phyloP scores from a whole-genome alignment of 2,888 invertebrate genomes.

The Drosophila formosana region DNA sequence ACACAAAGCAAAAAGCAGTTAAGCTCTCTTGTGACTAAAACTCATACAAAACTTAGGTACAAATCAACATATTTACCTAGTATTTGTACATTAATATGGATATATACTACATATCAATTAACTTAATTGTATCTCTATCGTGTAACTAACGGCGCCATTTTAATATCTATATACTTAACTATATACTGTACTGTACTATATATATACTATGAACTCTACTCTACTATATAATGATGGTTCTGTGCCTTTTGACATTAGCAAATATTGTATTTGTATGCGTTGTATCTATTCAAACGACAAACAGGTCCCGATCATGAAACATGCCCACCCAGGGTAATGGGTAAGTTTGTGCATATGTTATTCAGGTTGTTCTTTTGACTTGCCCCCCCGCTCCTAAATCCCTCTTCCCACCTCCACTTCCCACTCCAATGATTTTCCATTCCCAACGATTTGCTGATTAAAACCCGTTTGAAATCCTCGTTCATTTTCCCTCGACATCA shows the following conservation, averaged over 20 bases:
- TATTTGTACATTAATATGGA: slow-evolving; percentile 40
- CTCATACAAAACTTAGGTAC: slow-evolving; percentile 69
- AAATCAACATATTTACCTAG: slow-evolving; percentile 51
- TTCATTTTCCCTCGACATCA: slow-evolving; percentile 36
- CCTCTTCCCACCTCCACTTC: not conserved
- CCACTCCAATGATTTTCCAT: not conserved
- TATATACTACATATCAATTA: slow-evolving; percentile 41
- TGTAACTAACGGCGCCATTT: slow-evolving; percentile 79
- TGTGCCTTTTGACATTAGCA: slow-evolving; percentile 43
- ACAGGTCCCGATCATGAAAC: slow-evolving; percentile 86
- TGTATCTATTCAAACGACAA: slow-evolving; percentile 79
- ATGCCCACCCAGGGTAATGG: slow-evolving; percentile 85
- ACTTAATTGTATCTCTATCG: slow-evolving; percentile 50
- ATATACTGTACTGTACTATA: slow-evolving; percentile 22
- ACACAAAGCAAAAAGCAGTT: slow-evolving; percentile 36
- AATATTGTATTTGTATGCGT: slow-evolving; percentile 56
- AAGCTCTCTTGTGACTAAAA: slow-evolving; percentile 79
- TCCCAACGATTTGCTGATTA: slow-evolving; percentile 12
- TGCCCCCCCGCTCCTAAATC: slow-evolving; percentile 19
- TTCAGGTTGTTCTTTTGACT: slow-evolving; percentile 54
- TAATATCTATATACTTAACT: slow-evolving; percentile 36
- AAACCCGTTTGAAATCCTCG: slow-evolving; percentile 20
- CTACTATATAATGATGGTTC: slow-evolving; percentile 39
- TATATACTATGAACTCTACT: slow-evolving; percentile 17
- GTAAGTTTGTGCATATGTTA: slow-evolving; percentile 82